phyloP scores from a whole-genome alignment of 2,797 vertebrate genomes.

The Thamnophis elegans region DNA sequence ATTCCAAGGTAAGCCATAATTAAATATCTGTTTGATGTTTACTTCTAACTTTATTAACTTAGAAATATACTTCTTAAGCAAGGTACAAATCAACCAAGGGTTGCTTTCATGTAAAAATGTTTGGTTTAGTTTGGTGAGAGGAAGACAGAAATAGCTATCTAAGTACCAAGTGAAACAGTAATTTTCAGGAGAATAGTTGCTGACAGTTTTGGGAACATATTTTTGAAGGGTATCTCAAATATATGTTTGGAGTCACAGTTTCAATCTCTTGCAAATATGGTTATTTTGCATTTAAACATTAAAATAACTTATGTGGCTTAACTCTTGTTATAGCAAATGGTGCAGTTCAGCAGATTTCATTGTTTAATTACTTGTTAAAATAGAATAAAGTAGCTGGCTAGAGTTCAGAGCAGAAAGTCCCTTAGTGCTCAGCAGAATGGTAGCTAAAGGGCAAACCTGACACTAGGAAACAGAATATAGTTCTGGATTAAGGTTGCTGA shows the following conservation, averaged over 20 bases:
- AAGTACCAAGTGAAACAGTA: background rate
- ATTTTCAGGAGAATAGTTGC: background rate
- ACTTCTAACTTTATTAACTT: background rate
- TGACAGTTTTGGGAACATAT: background rate
- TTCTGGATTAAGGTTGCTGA: background rate
- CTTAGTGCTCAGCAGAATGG: background rate
- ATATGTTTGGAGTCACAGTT: background rate
- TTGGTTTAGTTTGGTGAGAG: background rate
- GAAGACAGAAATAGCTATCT: background rate
- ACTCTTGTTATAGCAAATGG: no score
- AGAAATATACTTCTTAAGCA: background rate
- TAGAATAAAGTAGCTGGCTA: background rate
- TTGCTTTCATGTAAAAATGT: no score
- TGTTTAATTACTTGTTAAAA: background rate
- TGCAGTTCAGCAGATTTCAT: background rate
- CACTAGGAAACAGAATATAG: background rate
- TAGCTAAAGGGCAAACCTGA: background rate
- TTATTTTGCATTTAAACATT: background rate
- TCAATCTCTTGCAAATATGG: background rate
- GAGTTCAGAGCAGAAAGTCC: background rate
- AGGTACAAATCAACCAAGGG: background rate
- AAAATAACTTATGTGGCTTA: background rate
- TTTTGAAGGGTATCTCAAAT: background rate
- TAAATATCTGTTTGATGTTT: background rate
- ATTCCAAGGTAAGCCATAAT: slow-evolving; percentile 77